These are phyloP conservation scores for Ceyx melanurus DNA, from an alignment of 2,113 vertebrate genomes.

Conservation along the genomic window DNA sequence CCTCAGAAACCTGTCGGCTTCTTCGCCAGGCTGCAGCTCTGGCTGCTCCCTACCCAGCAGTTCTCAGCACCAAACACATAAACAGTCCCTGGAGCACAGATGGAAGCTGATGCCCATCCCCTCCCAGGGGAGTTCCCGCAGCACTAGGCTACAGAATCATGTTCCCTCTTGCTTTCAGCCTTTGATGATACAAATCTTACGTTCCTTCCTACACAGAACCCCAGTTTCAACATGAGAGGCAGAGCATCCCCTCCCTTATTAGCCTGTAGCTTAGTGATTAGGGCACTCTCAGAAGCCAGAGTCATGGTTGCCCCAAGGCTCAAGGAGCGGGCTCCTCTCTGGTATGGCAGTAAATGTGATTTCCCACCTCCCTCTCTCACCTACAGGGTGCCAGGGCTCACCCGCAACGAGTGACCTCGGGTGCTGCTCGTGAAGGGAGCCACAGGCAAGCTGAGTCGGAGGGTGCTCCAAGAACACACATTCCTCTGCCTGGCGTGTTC, in stretches of 20 bases:
- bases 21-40: not conserved
- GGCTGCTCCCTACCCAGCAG: not conserved
- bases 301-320: not conserved
- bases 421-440: not conserved
- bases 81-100: constrained; percentile 56
- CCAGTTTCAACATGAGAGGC: constrained; percentile 11
- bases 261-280: not conserved
- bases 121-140: constrained; percentile 67
- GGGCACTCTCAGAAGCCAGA: not conserved
- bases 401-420: fast-evolving
- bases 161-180: constrained; percentile 53
- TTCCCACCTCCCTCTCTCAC: not conserved
- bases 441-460: fast-evolving
- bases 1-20: not conserved
- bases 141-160: constrained; percentile 40
- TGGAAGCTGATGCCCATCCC: constrained; percentile 20
- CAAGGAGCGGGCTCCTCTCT: not conserved
- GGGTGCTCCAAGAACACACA: not conserved
- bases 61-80: constrained; percentile 29
- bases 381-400: not conserved
- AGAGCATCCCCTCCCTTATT: constrained; percentile 5
- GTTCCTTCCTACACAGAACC: constrained; percentile 59
- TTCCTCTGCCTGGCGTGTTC: not conserved
- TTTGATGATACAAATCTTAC: constrained; percentile 67
- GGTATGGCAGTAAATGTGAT: fast-evolving